Evolutionary conservation across 2,113 vertebrate genomes (phyloP).

Genomic region (Montifringilla adamsi): DNA sequence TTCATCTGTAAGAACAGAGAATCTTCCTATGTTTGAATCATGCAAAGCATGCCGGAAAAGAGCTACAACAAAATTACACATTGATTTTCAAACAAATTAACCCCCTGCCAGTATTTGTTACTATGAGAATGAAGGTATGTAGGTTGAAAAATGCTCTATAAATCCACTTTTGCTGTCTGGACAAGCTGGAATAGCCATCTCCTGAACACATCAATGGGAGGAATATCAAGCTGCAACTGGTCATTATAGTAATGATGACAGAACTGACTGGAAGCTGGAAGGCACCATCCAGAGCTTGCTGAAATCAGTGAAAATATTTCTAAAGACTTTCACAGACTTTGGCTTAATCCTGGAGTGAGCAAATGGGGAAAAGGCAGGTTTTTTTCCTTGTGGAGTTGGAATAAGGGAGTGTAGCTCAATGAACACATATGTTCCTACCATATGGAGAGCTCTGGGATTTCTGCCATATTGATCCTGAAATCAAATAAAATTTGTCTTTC

Average conservation of each 20-base stretch:
- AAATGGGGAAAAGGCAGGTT: not conserved
- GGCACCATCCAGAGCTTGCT: conserved; percentile 5
- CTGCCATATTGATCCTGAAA: conserved; percentile 59
- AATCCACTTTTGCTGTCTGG: not conserved
- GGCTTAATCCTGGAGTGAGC: conserved; percentile 18
- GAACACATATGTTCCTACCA: conserved; percentile 64
- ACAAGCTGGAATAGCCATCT: not conserved
- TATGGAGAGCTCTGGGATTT: conserved; percentile 65
- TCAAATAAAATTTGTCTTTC: conserved; percentile 46
- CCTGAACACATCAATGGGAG: not conserved
- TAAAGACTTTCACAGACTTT: conserved; percentile 36
- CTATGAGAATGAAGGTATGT: not conserved
- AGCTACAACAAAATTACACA: not conserved
- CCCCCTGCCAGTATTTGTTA: not conserved
- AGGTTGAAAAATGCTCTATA: not conserved
- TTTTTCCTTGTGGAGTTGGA: conserved; percentile 19
- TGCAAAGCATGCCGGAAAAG: not conserved
- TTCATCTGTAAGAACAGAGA: not conserved
- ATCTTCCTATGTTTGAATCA: not conserved
- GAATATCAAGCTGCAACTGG: not conserved
- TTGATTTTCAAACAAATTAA: not conserved
- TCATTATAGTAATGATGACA: not conserved
- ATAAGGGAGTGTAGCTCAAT: conserved; percentile 18
- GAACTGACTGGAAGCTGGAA: conserved; percentile 16
- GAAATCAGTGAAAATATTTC: conserved; percentile 48